These are phyloP conservation scores for Bubo bubo DNA, from an alignment of 2,113 vertebrate genomes.

Conservation along the genomic window DNA sequence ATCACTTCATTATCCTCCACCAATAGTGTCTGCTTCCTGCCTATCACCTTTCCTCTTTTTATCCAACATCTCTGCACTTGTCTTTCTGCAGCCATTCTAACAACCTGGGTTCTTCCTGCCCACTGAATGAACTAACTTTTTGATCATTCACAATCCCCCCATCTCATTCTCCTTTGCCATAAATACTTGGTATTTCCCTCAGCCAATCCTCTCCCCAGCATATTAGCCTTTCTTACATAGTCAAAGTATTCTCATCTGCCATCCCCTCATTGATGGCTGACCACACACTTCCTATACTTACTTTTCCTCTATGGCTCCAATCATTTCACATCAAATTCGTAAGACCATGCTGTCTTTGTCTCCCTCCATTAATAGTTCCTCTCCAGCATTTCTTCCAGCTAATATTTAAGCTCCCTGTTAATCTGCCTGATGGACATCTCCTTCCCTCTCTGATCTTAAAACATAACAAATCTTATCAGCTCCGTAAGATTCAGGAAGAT, in stretches of 20 bases:
- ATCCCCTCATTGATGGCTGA: background rate
- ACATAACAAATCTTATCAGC: background rate
- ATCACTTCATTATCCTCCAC: background rate
- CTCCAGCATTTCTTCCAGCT: background rate
- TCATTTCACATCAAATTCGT: background rate
- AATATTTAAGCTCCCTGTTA: background rate
- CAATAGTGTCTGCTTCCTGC: background rate
- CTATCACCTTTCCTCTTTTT: background rate
- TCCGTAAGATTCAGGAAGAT: background rate
- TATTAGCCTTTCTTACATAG: background rate
- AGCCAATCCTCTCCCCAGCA: background rate
- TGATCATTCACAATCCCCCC: background rate
- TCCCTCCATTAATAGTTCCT: background rate
- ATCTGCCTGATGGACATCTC: background rate
- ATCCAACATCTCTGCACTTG: background rate
- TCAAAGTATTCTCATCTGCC: background rate
- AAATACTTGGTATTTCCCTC: background rate
- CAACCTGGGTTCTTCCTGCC: background rate
- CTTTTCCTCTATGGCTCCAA: background rate
- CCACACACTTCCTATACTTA: background rate
- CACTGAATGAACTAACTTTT: background rate
- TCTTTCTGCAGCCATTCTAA: background rate
- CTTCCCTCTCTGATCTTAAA: background rate
- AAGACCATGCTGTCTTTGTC: background rate
- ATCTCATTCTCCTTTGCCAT: background rate